Conservation (phyloP, 2,113 vertebrate genomes). For the Hippopotamus amphibius region DNA sequence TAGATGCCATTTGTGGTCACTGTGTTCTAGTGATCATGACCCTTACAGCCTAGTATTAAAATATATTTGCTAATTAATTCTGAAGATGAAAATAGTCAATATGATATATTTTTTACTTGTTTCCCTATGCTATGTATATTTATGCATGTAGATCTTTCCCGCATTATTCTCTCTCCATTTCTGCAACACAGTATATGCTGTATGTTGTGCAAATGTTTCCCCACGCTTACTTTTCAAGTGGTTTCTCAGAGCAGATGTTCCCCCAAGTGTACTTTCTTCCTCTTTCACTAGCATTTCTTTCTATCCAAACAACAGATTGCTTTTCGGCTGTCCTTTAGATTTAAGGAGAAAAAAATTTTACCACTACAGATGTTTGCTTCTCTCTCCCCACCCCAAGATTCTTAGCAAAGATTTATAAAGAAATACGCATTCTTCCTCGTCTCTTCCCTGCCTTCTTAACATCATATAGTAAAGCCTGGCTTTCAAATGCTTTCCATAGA, state of each 20-base stretch:
- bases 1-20: background rate
- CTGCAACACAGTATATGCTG: conserved; percentile 21
- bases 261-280: conserved; percentile 81
- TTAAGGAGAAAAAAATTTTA: conserved; percentile 71
- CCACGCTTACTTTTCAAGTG: conserved; percentile 79
- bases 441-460: conserved; percentile 2
- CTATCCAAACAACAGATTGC: conserved; percentile 87
- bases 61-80: background rate
- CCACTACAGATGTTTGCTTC: conserved; percentile 77
- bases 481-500: background rate
- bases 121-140: background rate
- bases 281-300: conserved; percentile 77
- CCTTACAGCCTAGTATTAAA: background rate
- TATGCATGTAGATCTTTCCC: background rate
- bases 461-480: background rate
- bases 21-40: background rate
- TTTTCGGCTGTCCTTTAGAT: conserved; percentile 83
- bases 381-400: conserved; percentile 11
- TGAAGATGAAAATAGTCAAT: background rate
- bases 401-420: conserved; percentile 49
- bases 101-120: background rate
- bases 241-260: conserved; percentile 79
- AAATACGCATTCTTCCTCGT: background rate
- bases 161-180: conserved; percentile 49
- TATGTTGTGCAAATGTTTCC: conserved; percentile 77